These are phyloP conservation scores for Pseudachorutes palmiensis DNA, from an alignment of 1,140 invertebrate species.

Conservation along the genomic window DNA sequence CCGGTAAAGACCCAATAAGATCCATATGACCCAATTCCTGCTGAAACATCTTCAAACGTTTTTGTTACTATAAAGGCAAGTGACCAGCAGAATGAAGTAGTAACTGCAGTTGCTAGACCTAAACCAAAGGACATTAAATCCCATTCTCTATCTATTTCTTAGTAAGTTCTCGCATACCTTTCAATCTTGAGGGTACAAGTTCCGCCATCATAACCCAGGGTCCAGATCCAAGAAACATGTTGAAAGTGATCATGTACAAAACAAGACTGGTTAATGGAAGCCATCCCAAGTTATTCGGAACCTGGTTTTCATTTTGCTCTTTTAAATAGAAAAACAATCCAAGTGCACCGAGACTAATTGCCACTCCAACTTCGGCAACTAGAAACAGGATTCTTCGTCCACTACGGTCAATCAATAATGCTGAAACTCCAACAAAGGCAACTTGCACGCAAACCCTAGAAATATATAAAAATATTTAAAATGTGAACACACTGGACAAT, in stretches of 20 bases:
- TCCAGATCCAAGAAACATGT: constrained; percentile 40
- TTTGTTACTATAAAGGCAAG: constrained; percentile 82
- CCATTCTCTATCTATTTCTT: too few species aligned
- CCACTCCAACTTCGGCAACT: constrained; percentile 42
- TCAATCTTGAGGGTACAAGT: constrained; percentile 20
- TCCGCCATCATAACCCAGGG: constrained; percentile 28
- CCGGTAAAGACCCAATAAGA: constrained; percentile 74
- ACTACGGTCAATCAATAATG: constrained; percentile 44
- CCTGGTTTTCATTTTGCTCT: constrained; percentile 17
- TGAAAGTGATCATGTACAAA: constrained; percentile 47
- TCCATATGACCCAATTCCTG: constrained; percentile 57
- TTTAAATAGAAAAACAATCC: constrained; percentile 39
- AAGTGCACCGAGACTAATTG: constrained; percentile 30
- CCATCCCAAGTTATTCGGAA: constrained; percentile 39
- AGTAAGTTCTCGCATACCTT: too few species aligned
- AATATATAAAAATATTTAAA: neutral
- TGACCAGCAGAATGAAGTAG: constrained; percentile 49
- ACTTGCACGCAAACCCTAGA: constrained; percentile 49
- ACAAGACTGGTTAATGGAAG: constrained; percentile 46
- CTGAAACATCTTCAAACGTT: constrained; percentile 64
- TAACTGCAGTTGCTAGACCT: constrained; percentile 48
- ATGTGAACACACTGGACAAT: too few species aligned
- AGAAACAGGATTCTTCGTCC: constrained; percentile 45
- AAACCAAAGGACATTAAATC: too few species aligned
- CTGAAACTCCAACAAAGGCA: constrained; percentile 46